Evolutionary conservation across 2,888 invertebrate genomes (phyloP).

Genomic region (Frankliniella intonsa): DNA sequence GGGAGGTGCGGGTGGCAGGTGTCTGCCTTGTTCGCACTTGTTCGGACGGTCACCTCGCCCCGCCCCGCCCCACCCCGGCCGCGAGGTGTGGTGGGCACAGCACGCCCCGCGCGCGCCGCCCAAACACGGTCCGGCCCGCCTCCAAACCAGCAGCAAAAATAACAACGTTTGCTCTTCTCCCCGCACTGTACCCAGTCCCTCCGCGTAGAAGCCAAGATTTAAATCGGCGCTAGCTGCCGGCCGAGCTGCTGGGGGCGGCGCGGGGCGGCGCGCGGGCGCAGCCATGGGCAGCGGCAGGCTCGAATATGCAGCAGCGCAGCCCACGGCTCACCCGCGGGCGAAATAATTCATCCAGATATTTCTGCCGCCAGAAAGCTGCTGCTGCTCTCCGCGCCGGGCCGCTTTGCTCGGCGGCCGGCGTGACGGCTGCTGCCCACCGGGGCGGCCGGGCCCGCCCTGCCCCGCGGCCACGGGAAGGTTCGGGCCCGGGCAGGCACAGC

Average conservation of each 20-base stretch:
- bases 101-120: too few species aligned
- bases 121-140: neutral
- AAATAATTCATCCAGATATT: slow-evolving; percentile 1
- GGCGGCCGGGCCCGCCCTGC: too few species aligned
- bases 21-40: too few species aligned
- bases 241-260: slow-evolving; percentile 40
- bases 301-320: neutral
- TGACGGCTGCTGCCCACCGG: too few species aligned
- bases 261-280: neutral
- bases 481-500: too few species aligned
- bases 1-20: neutral
- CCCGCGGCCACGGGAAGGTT: too few species aligned
- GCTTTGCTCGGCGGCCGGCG: too few species aligned
- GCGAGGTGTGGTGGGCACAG: too few species aligned
- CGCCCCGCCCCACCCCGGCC: neutral
- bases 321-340: neutral
- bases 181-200: neutral
- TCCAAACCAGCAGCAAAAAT: neutral
- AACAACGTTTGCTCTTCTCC: too few species aligned
- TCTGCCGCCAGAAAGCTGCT: neutral
- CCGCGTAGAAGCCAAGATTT: slow-evolving; percentile 28
- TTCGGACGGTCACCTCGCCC: neutral
- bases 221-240: slow-evolving; percentile 41
- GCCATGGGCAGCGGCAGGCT: too few species aligned
- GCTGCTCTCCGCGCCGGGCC: too few species aligned